Evolutionary conservation across 2,797 vertebrate genomes (phyloP).

Genomic region (Microctenopoma lineatum): DNA sequence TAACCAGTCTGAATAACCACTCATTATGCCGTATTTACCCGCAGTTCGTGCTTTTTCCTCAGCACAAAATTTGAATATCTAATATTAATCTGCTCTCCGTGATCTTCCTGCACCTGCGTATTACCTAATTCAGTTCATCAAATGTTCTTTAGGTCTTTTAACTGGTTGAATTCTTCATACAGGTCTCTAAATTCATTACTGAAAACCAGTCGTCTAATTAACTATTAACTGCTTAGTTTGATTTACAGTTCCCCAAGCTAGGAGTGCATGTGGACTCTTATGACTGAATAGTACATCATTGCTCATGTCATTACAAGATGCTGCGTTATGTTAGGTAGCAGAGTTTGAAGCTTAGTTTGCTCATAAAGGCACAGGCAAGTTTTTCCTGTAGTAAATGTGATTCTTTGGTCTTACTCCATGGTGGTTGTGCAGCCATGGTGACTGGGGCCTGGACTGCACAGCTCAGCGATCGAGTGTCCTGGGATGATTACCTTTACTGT

Average conservation of each 20-base stretch:
- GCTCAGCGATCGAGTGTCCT: no score
- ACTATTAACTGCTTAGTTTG: not conserved
- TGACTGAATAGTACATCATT: not conserved
- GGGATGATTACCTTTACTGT: no score
- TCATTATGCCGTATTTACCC: not conserved
- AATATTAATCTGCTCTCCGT: conserved; percentile 1
- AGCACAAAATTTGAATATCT: not conserved
- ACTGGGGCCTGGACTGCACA: no score
- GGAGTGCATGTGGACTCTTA: not conserved
- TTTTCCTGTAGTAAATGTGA: not conserved
- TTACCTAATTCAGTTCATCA: not conserved
- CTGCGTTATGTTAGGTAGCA: no score
- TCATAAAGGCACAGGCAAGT: not conserved
- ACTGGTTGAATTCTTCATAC: not conserved
- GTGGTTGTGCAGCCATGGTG: no score
- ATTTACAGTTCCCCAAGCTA: not conserved
- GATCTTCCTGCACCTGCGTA: not conserved
- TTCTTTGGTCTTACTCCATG: not conserved
- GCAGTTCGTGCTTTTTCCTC: not conserved
- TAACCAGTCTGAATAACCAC: not conserved
- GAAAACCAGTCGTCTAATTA: not conserved
- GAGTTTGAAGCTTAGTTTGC: not conserved
- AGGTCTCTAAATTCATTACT: not conserved
- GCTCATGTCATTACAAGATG: not conserved
- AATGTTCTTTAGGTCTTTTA: not conserved